Evolutionary conservation across 2,888 invertebrate species (phyloP), one percentile per base, ranked within the genome.

Genomic region (Cosmopolites sordidus): DNA sequence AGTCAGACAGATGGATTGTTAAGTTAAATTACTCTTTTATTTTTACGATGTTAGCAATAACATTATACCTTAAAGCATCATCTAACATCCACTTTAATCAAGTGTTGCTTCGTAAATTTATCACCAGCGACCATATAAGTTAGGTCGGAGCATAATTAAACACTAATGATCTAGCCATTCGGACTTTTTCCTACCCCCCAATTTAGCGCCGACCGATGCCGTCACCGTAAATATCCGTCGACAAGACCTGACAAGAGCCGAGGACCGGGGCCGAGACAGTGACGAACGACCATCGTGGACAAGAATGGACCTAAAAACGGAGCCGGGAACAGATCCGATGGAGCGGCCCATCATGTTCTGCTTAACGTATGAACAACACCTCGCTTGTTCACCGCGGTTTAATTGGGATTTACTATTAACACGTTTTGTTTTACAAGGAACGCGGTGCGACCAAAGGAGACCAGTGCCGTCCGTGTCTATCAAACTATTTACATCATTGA

Each of bases 331-430:
- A 30, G 22, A 48, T 11, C 39, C 49, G 49, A 22, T 22, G 51
- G 40, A 12, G 16, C 16, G 18, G 43, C 45, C 49, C 56, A 52
- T 33, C 56, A 49, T 56, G 56, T 49, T 48, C 33, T 14, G 17
- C 47, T 44, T 52, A 56, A 53, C 48, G 49, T 57, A 57, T 57
- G 57, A 57, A 51, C 50, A 57, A 57, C 57, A 57, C 57, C 57
- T 57, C 48, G 48, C 53, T 50, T 54, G 57, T 57, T 53, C 47
- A 47, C 51, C 22, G 57, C 53, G 47, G 50, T 57, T 56, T 57
- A 57, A 57, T 57, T 57, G 57, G 53, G 53, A 57, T 54, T 54
- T 57, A 57, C 50, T 57, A 57, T 57, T 57, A 57, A 57, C 57
- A 57, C 57, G 48, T 53, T 53, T 43, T 51, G 57, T 54, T 50